A percentile compares a stretch with the other conserved stretches of the same genome.
These are phyloP conservation scores for Xylocopa sonorina DNA, from an alignment of 1,140 invertebrate species.

Conservation along the genomic window DNA sequence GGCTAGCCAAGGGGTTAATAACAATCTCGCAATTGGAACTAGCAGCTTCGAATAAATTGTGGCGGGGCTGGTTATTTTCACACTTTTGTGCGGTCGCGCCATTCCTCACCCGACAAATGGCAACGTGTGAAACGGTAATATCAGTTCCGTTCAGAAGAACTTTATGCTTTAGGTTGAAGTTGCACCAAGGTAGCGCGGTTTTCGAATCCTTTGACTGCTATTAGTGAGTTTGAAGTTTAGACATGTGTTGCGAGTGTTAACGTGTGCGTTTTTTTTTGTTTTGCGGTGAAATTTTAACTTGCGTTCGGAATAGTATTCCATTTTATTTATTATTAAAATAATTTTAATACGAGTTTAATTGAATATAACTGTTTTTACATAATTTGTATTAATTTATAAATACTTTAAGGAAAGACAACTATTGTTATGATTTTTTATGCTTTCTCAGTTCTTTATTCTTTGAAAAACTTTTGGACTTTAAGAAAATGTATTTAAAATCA, in stretches of 20 bases:
- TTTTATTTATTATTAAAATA: not conserved
- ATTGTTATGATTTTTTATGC: no score
- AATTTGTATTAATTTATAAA: no score
- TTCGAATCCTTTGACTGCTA: not conserved
- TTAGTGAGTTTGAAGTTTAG: no score
- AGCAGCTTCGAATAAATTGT: not conserved
- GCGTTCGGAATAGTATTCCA: not conserved
- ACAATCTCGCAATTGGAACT: not conserved
- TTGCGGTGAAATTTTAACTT: no score
- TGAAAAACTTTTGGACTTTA: no score
- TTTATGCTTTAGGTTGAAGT: not conserved
- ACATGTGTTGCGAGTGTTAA: no score
- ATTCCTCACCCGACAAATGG: not conserved
- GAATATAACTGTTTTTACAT: no score
- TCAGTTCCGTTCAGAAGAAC: not conserved
- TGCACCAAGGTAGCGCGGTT: not conserved
- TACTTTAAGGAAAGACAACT: no score
- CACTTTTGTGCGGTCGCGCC: not conserved
- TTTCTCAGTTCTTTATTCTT: no score
- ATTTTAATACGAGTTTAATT: no score
- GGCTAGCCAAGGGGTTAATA: not conserved
- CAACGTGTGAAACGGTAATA: not conserved
- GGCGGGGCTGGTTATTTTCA: not conserved
- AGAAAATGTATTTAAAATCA: no score
- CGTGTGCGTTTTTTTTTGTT: no score